phyloP scores from a whole-genome alignment of 2,797 vertebrate genomes.

The Streptopelia turtur region DNA sequence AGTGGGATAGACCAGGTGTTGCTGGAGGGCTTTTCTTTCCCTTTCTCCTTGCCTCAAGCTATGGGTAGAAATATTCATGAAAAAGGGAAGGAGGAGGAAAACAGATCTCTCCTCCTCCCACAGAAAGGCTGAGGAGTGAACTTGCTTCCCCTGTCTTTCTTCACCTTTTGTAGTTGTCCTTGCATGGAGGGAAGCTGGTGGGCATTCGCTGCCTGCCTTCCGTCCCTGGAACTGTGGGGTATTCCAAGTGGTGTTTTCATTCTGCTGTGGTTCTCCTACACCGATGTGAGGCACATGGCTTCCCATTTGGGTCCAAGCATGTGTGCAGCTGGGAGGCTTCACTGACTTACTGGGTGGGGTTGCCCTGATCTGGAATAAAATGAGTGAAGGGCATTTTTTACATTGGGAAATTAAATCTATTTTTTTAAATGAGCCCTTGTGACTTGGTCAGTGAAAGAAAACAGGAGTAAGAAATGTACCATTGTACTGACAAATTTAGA shows the following conservation, averaged over 20 bases:
- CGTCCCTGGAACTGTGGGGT: fast-evolving
- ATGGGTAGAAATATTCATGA: background rate
- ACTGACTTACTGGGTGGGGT: background rate
- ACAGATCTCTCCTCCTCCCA: background rate
- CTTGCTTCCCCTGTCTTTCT: background rate
- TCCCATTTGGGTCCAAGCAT: background rate
- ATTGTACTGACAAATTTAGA: background rate
- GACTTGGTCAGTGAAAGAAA: background rate
- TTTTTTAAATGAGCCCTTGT: background rate
- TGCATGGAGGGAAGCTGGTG: fast-evolving
- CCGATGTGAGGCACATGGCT: fast-evolving
- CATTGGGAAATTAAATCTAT: background rate
- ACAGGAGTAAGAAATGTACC: background rate
- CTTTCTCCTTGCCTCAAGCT: background rate
- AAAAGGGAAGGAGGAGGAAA: background rate
- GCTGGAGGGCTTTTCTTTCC: background rate
- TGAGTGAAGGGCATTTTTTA: background rate
- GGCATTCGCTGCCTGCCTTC: background rate
- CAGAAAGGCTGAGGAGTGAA: background rate
- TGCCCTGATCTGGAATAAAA: background rate
- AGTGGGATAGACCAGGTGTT: background rate
- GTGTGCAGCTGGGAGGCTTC: background rate
- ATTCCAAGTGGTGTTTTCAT: fast-evolving
- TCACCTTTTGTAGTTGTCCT: background rate
- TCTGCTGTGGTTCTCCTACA: background rate